A percentile compares a stretch with the other conserved stretches of the same genome.
Evolutionary conservation across 2,888 invertebrate genomes (phyloP).

Genomic region (Formica aserva): DNA sequence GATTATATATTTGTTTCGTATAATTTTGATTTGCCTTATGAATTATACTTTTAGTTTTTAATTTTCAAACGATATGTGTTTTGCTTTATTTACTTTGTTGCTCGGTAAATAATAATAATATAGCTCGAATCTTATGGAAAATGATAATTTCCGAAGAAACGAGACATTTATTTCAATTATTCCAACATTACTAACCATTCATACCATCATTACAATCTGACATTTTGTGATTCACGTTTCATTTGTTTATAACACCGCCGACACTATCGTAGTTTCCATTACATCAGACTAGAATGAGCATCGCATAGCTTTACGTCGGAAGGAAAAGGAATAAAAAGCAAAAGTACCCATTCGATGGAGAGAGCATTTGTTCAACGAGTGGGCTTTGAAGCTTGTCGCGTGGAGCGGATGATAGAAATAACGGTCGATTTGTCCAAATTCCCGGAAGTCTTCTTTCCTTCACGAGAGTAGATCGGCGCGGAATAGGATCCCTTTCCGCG

Average conservation of each 20-base stretch:
- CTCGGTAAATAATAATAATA: not conserved
- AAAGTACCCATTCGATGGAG: slow-evolving; percentile 46
- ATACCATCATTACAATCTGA: not conserved
- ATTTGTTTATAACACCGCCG: slow-evolving; percentile 3
- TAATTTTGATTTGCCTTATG: not conserved
- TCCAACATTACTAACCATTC: not conserved
- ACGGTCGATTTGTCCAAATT: slow-evolving; percentile 64
- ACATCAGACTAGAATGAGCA: not conserved
- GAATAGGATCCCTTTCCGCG: slow-evolving; percentile 45
- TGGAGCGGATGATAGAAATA: slow-evolving; percentile 69
- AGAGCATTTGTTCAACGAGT: slow-evolving; percentile 68
- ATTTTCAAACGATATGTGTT: not conserved
- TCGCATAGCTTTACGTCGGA: slow-evolving; percentile 2
- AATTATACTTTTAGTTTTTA: not conserved
- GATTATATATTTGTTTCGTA: not conserved
- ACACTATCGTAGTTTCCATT: not conserved
- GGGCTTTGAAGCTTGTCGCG: slow-evolving; percentile 71
- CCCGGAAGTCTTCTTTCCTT: slow-evolving; percentile 41
- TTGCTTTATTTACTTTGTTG: too few relatives aligned
- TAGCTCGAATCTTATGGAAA: not conserved
- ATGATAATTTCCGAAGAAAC: not conserved
- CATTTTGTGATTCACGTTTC: not conserved
- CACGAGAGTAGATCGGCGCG: not conserved
- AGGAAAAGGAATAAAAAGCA: slow-evolving; percentile 59
- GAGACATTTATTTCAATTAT: not conserved